Percentiles rank a stretch among this genome's conserved stretches.
phyloP scores from a whole-genome alignment of 2,113 vertebrate species.

The Parotia lawesii region DNA sequence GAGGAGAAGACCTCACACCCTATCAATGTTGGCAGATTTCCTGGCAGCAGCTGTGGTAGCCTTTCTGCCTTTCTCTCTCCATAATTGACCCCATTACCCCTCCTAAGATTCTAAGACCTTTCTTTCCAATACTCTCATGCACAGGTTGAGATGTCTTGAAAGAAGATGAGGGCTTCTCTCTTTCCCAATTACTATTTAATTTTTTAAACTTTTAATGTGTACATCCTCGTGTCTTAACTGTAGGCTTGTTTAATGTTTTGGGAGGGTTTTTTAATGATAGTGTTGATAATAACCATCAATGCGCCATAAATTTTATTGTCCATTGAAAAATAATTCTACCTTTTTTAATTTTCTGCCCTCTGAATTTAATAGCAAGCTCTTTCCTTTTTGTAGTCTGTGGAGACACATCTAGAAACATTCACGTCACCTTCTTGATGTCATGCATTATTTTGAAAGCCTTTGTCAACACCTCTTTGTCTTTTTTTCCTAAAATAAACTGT shows the following conservation, averaged over 20 bases:
- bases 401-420: neutral
- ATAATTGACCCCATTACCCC: accelerated
- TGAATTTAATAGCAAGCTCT: neutral
- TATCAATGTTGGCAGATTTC: neutral
- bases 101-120: neutral
- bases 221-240: neutral
- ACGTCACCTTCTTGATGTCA: neutral
- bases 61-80: neutral
- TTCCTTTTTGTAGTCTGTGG: neutral
- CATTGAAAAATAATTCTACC: neutral
- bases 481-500: neutral
- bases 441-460: neutral
- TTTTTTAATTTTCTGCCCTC: neutral
- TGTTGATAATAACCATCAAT: neutral
- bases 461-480: neutral
- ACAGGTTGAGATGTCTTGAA: neutral
- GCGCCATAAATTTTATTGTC: neutral
- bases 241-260: neutral
- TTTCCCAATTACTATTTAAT: neutral
- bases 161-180: neutral
- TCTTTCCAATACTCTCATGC: neutral
- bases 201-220: neutral
- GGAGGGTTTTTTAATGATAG: neutral
- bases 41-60: neutral
- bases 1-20: neutral